These are phyloP conservation scores for Pan troglodytes DNA, from an alignment of 2,113 vertebrate species.

Conservation along the genomic window NHGRI_mPanTro3-v2.1_pri NC_072416.2:77617501-77618000, in stretches of 20 bases:
- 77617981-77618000: background rate
- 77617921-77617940: background rate
- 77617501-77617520: background rate
- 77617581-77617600: background rate
- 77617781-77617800: fast-evolving
- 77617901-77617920: background rate
- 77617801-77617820: fast-evolving
- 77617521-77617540: background rate
- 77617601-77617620: background rate
- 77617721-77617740: background rate
- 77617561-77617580: background rate
- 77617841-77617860: background rate
- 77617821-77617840: background rate
- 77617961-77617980: background rate
- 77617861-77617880: background rate
- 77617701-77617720: fast-evolving
- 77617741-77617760: fast-evolving
- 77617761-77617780: fast-evolving
- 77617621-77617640: fast-evolving
- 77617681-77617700: fast-evolving
- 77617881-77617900: fast-evolving
- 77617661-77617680: too few relatives aligned
- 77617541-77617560: background rate
- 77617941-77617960: background rate
- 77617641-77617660: background rate